These are phyloP conservation scores for Amphipyra tragopoginis DNA, from an alignment of 2,888 invertebrate species.

Conservation along the genomic window DNA sequence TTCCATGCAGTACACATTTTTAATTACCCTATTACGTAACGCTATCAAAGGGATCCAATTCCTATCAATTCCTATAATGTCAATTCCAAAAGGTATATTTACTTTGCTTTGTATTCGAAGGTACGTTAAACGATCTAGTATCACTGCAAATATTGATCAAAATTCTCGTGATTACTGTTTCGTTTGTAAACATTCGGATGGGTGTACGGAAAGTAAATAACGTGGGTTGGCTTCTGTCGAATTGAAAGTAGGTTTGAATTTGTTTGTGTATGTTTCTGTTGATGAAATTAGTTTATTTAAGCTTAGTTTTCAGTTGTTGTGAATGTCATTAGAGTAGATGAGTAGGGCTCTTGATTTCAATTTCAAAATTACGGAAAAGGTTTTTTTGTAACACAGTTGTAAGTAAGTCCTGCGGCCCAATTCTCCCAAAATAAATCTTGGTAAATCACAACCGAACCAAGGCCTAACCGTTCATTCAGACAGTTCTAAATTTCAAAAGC, in stretches of 20 bases:
- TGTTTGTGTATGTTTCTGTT: constrained; percentile 10
- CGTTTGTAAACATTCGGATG: constrained; percentile 11
- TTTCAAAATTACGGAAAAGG: too few relatives aligned
- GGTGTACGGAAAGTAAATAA: constrained; percentile 18
- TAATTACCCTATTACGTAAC: constrained; percentile 55
- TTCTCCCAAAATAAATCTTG: too few relatives aligned
- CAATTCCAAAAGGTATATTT: constrained; percentile 26
- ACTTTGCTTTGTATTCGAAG: constrained; percentile 5
- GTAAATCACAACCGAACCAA: too few relatives aligned
- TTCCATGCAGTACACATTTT: constrained; percentile 51
- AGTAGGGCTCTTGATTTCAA: too few relatives aligned
- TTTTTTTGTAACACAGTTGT: too few relatives aligned
- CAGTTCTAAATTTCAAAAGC: too few relatives aligned
- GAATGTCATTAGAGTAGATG: too few relatives aligned
- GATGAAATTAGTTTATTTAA: constrained; percentile 8
- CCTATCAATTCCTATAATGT: constrained; percentile 30
- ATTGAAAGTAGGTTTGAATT: constrained; percentile 7
- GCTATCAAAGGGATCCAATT: constrained; percentile 29
- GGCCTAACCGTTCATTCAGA: too few relatives aligned
- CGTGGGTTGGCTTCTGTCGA: background rate
- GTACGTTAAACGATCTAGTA: constrained; percentile 16
- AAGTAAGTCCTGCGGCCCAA: too few relatives aligned
- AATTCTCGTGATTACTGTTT: constrained; percentile 29
- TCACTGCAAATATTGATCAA: constrained; percentile 38
- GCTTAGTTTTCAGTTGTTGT: too few relatives aligned